These are phyloP conservation scores for Julus scanicus DNA, from an alignment of 2,888 invertebrate genomes.

Conservation along the genomic window DNA sequence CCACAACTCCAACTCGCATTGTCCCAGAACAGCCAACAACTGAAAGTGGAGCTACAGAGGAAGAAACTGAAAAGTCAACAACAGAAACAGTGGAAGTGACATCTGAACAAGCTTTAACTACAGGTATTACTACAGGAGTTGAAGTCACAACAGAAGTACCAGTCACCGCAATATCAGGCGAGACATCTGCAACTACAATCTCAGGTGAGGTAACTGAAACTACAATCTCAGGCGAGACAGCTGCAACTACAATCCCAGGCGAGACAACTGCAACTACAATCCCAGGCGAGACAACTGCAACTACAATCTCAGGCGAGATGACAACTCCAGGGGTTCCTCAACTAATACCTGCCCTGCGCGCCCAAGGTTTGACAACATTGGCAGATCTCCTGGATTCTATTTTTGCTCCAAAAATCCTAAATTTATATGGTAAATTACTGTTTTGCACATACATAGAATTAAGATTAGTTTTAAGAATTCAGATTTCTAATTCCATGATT, in stretches of 20 bases:
- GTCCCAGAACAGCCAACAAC: background rate
- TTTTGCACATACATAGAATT: background rate
- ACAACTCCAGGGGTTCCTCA: background rate
- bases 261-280: background rate
- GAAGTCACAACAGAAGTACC: conserved; percentile 41
- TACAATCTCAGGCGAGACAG: too few relatives aligned
- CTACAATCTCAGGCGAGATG: background rate
- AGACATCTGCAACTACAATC: background rate
- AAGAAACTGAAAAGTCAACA: conserved; percentile 18
- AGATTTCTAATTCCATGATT: background rate
- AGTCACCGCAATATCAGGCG: background rate
- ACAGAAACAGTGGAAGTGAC: background rate
- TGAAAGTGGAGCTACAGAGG: background rate
- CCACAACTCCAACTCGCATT: background rate
- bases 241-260: background rate
- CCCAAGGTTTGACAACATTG: conserved; percentile 42
- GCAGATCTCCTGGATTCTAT: conserved; percentile 48
- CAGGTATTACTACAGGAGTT: background rate
- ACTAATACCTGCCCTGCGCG: conserved; percentile 47
- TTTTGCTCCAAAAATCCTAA: conserved; percentile 54
- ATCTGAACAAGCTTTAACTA: background rate
- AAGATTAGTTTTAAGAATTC: background rate
- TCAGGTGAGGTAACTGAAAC: background rate
- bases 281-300: background rate
- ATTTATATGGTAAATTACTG: conserved; percentile 48